phyloP scores from a whole-genome alignment of 2,113 vertebrate genomes.

The Castor canadensis region DNA sequence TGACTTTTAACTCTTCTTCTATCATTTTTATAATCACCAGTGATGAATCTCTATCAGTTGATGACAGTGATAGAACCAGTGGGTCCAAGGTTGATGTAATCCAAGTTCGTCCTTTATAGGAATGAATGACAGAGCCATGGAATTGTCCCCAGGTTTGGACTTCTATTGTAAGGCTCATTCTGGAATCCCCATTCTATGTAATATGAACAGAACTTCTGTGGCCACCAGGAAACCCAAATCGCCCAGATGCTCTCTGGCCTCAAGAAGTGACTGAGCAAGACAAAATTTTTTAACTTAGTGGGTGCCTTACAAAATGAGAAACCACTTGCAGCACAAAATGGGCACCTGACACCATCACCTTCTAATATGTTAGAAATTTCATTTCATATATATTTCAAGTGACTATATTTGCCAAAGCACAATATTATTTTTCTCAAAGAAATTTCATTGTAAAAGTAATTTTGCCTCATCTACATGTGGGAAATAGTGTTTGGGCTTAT shows the following conservation, averaged over 20 bases:
- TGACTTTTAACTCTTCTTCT: conserved; percentile 94
- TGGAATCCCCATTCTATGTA: not conserved
- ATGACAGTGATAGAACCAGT: conserved; percentile 79
- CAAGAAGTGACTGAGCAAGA: not conserved
- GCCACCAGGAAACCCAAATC: not conserved
- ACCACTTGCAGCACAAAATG: not conserved
- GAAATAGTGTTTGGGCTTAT: not conserved
- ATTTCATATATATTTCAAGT: conserved; percentile 42
- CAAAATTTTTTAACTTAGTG: not conserved
- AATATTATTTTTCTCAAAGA: conserved; percentile 17
- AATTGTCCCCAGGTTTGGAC: not conserved
- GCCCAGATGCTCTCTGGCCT: not conserved
- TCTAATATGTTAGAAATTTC: conserved; percentile 29
- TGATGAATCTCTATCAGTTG: conserved; percentile 86
- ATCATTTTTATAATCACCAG: conserved; percentile 94
- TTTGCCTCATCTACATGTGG: not conserved
- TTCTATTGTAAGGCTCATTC: not conserved
- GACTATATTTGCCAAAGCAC: conserved; percentile 55
- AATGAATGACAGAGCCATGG: not conserved
- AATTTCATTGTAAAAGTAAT: conserved; percentile 6
- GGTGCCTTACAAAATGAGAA: conserved; percentile 56
- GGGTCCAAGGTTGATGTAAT: conserved; percentile 86
- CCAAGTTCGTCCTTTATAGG: conserved; percentile 90
- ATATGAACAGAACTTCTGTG: not conserved
- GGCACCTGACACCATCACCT: not conserved